phyloP scores from a whole-genome alignment of 2,797 vertebrate genomes.

The Saxicola maurus region DNA sequence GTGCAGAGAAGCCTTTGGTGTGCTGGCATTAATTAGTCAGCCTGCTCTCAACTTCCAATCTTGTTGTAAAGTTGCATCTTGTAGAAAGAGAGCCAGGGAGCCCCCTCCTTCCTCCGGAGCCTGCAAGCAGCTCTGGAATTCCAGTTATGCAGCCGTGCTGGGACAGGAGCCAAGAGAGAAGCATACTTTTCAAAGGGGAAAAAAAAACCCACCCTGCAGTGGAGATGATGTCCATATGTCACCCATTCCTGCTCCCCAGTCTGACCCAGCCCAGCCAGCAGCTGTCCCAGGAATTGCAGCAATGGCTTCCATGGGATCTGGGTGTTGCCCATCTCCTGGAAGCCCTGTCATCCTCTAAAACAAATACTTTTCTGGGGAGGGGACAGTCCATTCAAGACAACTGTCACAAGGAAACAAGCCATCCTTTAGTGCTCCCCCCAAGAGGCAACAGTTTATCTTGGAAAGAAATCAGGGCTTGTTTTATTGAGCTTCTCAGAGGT shows the following conservation, averaged over 20 bases:
- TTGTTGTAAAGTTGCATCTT: background rate
- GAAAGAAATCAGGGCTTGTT: background rate
- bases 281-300: background rate
- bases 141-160: slow-evolving; percentile 75
- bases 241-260: background rate
- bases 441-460: slow-evolving; percentile 15
- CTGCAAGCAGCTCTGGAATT: slow-evolving; percentile 75
- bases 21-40: slow-evolving; percentile 8
- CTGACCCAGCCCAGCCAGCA: background rate
- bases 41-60: background rate
- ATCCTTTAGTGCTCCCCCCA: background rate
- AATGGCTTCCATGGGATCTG: background rate
- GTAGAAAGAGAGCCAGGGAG: slow-evolving; percentile 1
- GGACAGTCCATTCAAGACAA: background rate
- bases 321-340: background rate
- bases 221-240: background rate
- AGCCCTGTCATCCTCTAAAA: background rate
- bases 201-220: background rate
- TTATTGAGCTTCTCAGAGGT: background rate
- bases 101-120: slow-evolving; percentile 48
- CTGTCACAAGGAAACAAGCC: background rate
- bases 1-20: background rate
- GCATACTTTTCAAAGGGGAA: slow-evolving; percentile 16
- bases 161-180: slow-evolving; percentile 55
- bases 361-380: background rate